Base-by-base conservation (phyloP, 2,797 vertebrate genomes). In the Triplophysa yarkandensis region DNA sequence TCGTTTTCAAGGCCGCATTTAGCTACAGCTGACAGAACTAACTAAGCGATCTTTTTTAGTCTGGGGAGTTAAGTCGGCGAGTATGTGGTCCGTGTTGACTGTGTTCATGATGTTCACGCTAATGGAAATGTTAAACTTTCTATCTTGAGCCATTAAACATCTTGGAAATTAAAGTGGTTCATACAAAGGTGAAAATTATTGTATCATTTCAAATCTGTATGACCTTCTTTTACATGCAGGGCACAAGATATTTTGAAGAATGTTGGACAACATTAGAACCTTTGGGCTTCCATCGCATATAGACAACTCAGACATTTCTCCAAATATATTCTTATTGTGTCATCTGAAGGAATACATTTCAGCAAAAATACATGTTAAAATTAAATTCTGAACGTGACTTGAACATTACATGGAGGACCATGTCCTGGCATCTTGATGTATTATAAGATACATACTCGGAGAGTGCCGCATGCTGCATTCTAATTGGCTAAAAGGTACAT, bases 1-100 rank as follows among this genome's bases (percentile, higher is more conserved):
- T 54, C 23, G 36, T 62, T 77, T 74, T 54, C 50, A 7, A 27
- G 52, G 71, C 77, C 43, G 48, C 65, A 70, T 75, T 77, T 82
- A 80, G 77, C 68, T 64, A 28, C 28, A 19, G 39, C 58, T 71
- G 67, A 62, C 44, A 41, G 68, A 50, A 19, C 50, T 66, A 60
- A 30, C 27, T 52, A 41, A 72, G 41, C 25, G 39, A 30, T 74
- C 65, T 61, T 62, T 44, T 66, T 74, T 71, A 52, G 58, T 63
- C 21, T 14, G 50, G 44, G 34, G 46, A 36, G 63, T 39, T 75
- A 72, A 44, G 21, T n/a, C 36, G 71, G 11, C 28, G 50, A 34
- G 36, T 52, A 36, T 63, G 32, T 8, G 44, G 23, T 21, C 23
- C 9, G 46, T 23, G 67, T 30, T 72, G 30, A 39, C 19, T 11